Conservation (phyloP, 2,797 vertebrate species). For the Manis javanica region DNA sequence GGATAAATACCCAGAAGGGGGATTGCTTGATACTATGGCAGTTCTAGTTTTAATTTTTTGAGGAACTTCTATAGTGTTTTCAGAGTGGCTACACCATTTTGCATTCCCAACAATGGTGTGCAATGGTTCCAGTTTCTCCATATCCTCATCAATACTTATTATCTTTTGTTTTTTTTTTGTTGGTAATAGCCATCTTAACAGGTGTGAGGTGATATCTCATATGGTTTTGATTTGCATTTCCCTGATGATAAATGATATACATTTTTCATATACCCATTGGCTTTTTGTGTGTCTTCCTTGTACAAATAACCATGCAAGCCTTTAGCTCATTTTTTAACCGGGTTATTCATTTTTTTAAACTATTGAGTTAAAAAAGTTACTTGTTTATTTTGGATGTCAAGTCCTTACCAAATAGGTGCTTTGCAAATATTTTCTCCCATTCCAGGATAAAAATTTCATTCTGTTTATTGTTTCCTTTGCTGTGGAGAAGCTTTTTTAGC, state of each 20-base stretch:
- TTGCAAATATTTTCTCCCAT: neutral
- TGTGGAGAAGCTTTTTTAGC: neutral
- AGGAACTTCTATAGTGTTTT: neutral
- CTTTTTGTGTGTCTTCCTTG: neutral
- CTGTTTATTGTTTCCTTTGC: neutral
- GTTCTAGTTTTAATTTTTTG: neutral
- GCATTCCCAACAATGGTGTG: neutral
- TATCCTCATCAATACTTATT: neutral
- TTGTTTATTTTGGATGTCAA: neutral
- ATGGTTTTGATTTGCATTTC: slow-evolving; percentile 10
- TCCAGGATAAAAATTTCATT: neutral
- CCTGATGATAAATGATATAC: neutral
- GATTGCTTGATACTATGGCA: neutral
- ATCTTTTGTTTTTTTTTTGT: neutral
- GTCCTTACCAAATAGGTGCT: neutral
- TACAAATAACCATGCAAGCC: neutral
- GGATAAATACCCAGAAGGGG: neutral
- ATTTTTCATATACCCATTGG: neutral
- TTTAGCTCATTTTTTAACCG: neutral
- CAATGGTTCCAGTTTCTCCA: neutral
- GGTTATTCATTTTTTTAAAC: neutral
- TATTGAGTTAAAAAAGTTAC: neutral
- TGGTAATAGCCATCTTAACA: neutral
- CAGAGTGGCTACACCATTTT: neutral
- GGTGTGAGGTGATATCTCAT: neutral